Evolutionary conservation across 2,797 vertebrate species (phyloP).

Genomic region (Phalloptychus januarius): DNA sequence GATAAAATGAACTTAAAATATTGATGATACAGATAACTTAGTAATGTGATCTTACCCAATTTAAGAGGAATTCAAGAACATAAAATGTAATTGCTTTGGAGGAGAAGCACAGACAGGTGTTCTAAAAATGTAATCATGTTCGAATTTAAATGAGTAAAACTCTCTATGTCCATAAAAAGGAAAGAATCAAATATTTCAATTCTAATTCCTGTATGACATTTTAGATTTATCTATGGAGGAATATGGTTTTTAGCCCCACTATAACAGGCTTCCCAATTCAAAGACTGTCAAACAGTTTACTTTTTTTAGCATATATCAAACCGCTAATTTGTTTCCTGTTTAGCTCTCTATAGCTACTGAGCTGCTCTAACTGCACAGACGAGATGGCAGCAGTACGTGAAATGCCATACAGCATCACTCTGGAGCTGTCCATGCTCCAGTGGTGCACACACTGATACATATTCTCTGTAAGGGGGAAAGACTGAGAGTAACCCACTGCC

Average conservation of each 20-base stretch:
- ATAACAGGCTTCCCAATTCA: neutral
- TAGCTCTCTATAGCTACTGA: neutral
- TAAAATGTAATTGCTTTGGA: neutral
- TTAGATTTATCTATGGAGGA: neutral
- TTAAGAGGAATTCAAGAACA: neutral
- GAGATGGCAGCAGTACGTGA: constrained; percentile 12
- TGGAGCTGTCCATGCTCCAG: constrained; percentile 14
- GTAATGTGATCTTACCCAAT: neutral
- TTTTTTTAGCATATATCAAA: neutral
- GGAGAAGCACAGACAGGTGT: neutral
- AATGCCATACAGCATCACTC: constrained; percentile 33
- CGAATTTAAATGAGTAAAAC: neutral
- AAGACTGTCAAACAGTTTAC: neutral
- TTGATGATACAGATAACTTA: neutral
- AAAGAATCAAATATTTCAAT: neutral
- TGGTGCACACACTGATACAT: constrained; percentile 24
- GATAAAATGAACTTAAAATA: neutral
- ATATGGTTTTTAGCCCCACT: neutral
- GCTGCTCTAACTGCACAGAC: constrained; percentile 6
- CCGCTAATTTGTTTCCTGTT: neutral
- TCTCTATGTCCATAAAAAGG: neutral
- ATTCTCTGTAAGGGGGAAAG: constrained; percentile 18
- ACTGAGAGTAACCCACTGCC: constrained; percentile 8
- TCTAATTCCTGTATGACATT: neutral
- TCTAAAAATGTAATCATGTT: neutral